These are phyloP conservation scores for Microctenopoma steveboyesi DNA, from an alignment of 2,797 vertebrate species.

Conservation along the genomic window DNA sequence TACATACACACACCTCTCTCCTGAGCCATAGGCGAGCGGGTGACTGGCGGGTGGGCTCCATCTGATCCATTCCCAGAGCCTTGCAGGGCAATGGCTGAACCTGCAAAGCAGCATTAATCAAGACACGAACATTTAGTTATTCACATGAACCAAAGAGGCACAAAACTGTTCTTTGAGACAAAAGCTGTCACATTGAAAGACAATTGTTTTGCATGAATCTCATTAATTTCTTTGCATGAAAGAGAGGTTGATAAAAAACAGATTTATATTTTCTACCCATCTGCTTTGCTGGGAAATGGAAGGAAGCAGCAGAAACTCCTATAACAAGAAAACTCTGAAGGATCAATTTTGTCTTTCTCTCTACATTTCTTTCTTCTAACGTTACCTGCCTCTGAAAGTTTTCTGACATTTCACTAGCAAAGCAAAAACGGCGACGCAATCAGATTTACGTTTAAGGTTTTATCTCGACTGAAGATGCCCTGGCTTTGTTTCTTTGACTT, in stretches of 20 bases:
- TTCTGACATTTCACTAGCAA: conserved; percentile 15
- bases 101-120: conserved; percentile 73
- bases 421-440: conserved; percentile 19
- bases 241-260: conserved; percentile 37
- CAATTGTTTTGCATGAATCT: conserved; percentile 22
- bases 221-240: conserved; percentile 30
- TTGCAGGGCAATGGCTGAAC: conserved; percentile 89
- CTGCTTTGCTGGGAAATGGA: conserved; percentile 20
- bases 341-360: conserved; percentile 37
- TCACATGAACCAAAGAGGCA: conserved; percentile 9
- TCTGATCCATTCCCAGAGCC: conserved; percentile 91
- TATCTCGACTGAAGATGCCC: background rate
- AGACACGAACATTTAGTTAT: conserved; percentile 1
- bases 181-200: conserved; percentile 35
- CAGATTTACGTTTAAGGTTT: background rate
- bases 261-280: conserved; percentile 39
- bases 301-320: conserved; percentile 20
- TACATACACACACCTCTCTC: conserved; percentile 84
- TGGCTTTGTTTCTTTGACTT: conserved; percentile 14
- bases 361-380: conserved; percentile 30
- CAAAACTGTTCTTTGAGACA: conserved; percentile 13
- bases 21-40: conserved; percentile 93
- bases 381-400: conserved; percentile 27
- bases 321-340: conserved; percentile 39
- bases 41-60: conserved; percentile 88